A percentile compares a stretch with the other conserved stretches of the same genome.
Conservation (phyloP, 2,113 vertebrate species). For the Colaptes auratus region DNA sequence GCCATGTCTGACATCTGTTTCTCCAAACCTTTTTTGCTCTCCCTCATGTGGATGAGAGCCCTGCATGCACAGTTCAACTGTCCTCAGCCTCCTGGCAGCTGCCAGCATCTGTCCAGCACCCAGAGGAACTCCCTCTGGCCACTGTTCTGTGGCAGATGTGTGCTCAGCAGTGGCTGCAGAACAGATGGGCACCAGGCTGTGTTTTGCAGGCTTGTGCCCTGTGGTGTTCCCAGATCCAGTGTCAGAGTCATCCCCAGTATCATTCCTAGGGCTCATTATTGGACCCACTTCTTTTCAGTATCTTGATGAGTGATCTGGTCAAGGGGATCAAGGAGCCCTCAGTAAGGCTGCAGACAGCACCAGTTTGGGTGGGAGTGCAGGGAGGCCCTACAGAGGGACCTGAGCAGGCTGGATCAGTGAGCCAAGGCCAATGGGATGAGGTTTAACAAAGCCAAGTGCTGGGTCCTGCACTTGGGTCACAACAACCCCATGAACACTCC, state of each 20-base stretch:
- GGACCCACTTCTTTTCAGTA: no score
- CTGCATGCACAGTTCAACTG: accelerated
- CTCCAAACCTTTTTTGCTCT: not conserved
- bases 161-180: not conserved
- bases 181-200: not conserved
- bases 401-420: no score
- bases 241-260: not conserved
- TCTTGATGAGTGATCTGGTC: no score
- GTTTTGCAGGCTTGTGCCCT: not conserved
- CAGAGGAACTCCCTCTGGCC: not conserved
- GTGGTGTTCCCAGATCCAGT: not conserved
- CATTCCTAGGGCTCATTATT: not conserved
- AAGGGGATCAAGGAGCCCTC: no score
- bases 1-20: not conserved
- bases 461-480: no score
- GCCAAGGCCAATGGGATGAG: no score
- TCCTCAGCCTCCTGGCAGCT: not conserved
- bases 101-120: not conserved
- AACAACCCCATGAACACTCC: no score
- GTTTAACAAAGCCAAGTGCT: no score
- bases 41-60: not conserved
- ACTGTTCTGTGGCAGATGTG: not conserved
- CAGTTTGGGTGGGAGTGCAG: no score
- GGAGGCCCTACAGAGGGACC: no score
- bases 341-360: no score